Conservation (phyloP, 2,113 vertebrate genomes). For the Malurus cyaneus region DNA sequence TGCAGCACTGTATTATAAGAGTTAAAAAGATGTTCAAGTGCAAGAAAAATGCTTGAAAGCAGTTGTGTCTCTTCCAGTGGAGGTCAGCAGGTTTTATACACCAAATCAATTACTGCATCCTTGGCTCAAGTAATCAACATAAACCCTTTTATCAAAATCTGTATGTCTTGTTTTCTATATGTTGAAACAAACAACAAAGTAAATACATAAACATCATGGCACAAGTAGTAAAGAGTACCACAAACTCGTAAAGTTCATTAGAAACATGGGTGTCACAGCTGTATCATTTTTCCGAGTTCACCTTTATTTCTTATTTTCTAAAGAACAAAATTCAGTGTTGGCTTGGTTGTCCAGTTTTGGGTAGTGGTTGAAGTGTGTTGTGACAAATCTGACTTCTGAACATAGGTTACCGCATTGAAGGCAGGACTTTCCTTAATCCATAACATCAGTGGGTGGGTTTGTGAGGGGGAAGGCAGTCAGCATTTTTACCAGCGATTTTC, state of each 20-base stretch:
- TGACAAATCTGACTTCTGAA: not conserved
- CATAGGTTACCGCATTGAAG: not conserved
- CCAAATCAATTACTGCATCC: not conserved
- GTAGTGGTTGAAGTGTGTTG: not conserved
- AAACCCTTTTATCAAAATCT: not conserved
- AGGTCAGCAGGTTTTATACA: not conserved
- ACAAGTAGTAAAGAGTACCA: not conserved
- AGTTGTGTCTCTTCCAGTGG: not conserved
- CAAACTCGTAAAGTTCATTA: not conserved
- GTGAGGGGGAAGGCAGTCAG: not conserved
- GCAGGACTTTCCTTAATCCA: not conserved
- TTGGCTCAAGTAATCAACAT: not conserved
- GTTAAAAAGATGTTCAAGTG: not conserved
- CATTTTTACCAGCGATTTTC: too few relatives aligned
- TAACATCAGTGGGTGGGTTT: not conserved
- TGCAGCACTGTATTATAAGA: rapidly evolving
- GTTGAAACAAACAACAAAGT: not conserved
- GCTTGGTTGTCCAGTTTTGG: not conserved
- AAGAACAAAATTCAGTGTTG: not conserved
- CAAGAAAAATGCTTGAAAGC: not conserved
- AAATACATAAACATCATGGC: not conserved
- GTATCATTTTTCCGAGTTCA: not conserved
- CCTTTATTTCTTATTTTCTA: not conserved
- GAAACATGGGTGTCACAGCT: not conserved
- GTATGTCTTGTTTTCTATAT: not conserved